Conservation (phyloP, 2,113 vertebrate species). For the Hypomesus transpacificus region DNA sequence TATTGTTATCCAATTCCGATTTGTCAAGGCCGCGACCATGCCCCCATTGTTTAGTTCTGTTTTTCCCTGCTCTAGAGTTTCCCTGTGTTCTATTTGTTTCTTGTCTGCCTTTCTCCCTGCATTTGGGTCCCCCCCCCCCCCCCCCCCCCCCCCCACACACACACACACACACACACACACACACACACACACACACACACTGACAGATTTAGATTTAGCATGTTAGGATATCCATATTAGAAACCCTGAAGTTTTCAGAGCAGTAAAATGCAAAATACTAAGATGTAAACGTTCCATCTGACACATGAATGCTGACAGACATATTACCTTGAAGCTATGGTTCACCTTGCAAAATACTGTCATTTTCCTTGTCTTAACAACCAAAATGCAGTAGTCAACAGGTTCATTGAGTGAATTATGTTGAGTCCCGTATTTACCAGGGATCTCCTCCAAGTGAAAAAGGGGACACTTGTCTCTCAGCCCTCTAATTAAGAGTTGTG, state of each 20-base stretch:
- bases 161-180: too few relatives aligned
- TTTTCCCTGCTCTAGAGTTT: neutral
- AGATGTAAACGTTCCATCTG: neutral
- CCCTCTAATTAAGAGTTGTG: constrained; percentile 23
- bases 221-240: neutral
- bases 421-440: constrained; percentile 2
- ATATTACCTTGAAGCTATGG: constrained; percentile 3
- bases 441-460: constrained; percentile 6
- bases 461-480: constrained; percentile 2
- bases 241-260: neutral
- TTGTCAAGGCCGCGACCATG: too few relatives aligned
- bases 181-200: too few relatives aligned
- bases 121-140: too few relatives aligned
- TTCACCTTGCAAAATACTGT: constrained; percentile 2
- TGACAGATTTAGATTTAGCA: neutral
- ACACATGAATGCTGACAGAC: constrained; percentile 10
- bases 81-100: neutral
- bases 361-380: neutral
- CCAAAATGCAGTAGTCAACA: neutral
- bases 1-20: neutral
- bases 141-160: too few relatives aligned
- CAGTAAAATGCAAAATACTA: neutral
- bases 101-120: neutral
- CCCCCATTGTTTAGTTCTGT: too few relatives aligned
- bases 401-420: neutral